Evolutionary conservation across 1,140 invertebrate genomes (phyloP).

Genomic region (Apolygus lucorum): DNA sequence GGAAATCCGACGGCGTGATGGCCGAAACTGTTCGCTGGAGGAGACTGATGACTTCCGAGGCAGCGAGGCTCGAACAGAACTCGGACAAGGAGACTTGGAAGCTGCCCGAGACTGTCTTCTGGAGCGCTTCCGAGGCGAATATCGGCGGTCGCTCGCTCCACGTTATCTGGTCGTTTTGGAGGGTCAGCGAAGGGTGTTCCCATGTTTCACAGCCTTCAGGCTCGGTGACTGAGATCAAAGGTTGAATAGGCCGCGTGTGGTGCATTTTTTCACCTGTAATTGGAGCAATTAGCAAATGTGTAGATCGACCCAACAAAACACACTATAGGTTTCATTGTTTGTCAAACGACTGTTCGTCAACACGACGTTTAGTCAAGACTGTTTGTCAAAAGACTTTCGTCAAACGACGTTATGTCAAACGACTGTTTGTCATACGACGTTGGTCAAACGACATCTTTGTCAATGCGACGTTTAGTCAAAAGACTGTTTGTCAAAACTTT

Average conservation of each 20-base stretch:
- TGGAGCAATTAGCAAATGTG: too few species aligned
- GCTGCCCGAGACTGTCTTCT: slow-evolving; percentile 43
- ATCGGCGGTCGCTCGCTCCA: slow-evolving; percentile 7
- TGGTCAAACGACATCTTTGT: too few species aligned
- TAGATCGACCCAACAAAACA: too few species aligned
- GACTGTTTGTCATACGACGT: too few species aligned
- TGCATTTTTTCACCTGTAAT: slow-evolving; percentile 12
- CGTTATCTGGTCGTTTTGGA: not conserved
- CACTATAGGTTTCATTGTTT: too few species aligned
- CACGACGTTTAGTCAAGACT: too few species aligned
- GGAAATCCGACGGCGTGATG: slow-evolving; percentile 62
- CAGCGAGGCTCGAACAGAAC: slow-evolving; percentile 54
- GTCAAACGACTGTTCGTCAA: too few species aligned
- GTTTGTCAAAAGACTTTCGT: too few species aligned
- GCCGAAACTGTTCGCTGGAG: slow-evolving; percentile 74
- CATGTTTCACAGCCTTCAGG: slow-evolving; percentile 23
- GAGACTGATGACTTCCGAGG: slow-evolving; percentile 67
- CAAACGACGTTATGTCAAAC: too few species aligned
- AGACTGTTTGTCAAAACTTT: too few species aligned
- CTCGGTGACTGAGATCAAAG: slow-evolving; percentile 29
- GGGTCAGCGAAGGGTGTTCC: not conserved
- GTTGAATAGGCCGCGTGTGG: not conserved
- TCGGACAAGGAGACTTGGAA: slow-evolving; percentile 65
- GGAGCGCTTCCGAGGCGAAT: slow-evolving; percentile 32
- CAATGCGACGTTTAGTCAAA: too few species aligned